Percentiles rank a stretch among this genome's conserved stretches.
These are phyloP conservation scores for Cyrtorhinus lividipennis DNA, from an alignment of 1,140 invertebrate species.

Conservation along the genomic window DNA sequence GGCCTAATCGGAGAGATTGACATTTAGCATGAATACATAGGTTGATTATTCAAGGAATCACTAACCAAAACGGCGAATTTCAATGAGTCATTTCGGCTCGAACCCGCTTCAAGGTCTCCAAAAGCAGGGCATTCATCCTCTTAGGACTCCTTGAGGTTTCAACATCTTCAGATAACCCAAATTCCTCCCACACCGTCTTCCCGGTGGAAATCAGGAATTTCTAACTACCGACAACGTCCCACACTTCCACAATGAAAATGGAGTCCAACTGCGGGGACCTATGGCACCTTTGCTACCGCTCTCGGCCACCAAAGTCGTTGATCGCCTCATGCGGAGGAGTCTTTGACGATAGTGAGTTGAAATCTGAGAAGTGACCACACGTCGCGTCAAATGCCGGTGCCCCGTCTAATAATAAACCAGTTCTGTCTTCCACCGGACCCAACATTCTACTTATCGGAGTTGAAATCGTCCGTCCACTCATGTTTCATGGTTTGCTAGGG, in stretches of 20 bases:
- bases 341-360: constrained; percentile 4
- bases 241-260: not conserved
- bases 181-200: not conserved
- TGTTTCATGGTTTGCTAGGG: constrained; percentile 7
- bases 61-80: no score
- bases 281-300: not conserved
- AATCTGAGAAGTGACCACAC: constrained; percentile 8
- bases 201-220: not conserved
- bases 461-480: not conserved
- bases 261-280: not conserved
- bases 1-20: no score
- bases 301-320: constrained; percentile 1
- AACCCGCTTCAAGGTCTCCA: no score
- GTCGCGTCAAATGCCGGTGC: not conserved
- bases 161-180: not conserved
- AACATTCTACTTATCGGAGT: constrained; percentile 2
- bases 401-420: constrained; percentile 3
- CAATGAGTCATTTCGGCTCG: no score
- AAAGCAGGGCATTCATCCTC: no score
- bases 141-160: no score
- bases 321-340: not conserved
- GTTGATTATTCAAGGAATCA: no score
- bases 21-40: no score
- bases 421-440: not conserved
- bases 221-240: not conserved